phyloP scores from a whole-genome alignment of 1,140 invertebrate species.

The Pantala flavescens region DNA sequence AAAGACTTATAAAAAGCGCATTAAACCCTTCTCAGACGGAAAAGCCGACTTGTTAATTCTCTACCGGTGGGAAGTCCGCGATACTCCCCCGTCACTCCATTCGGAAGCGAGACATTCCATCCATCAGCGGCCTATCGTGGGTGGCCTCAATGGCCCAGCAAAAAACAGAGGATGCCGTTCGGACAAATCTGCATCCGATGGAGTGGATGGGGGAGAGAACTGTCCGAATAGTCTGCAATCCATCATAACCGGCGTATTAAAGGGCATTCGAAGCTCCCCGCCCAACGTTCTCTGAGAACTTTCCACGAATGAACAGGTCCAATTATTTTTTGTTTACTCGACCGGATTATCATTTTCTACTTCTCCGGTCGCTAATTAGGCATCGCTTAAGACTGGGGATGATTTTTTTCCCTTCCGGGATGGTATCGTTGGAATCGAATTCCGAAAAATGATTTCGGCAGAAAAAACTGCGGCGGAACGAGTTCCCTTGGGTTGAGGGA shows the following conservation, averaged over 20 bases:
- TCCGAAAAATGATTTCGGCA: too few relatives aligned
- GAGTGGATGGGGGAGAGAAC: neutral
- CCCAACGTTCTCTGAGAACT: neutral
- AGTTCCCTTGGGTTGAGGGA: too few relatives aligned
- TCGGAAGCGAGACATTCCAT: conserved; percentile 8
- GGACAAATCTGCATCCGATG: neutral
- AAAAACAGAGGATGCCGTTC: neutral
- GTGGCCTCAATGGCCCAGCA: neutral
- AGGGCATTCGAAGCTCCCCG: neutral
- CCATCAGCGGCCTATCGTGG: conserved; percentile 6
- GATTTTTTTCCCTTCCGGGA: too few relatives aligned
- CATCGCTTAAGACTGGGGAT: neutral
- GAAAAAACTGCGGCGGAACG: too few relatives aligned
- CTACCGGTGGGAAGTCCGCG: neutral
- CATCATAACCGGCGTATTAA: neutral
- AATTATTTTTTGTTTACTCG: neutral
- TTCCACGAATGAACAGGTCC: neutral
- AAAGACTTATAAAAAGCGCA: neutral
- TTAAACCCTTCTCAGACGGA: neutral
- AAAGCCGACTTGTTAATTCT: neutral
- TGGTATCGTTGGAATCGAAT: too few relatives aligned
- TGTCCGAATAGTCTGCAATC: neutral
- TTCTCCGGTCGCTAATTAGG: neutral
- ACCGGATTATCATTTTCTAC: neutral
- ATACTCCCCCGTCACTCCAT: neutral